Evolutionary conservation across 2,113 vertebrate genomes (phyloP).

Genomic region (Sinocyclocheilus anophthalmus): DNA sequence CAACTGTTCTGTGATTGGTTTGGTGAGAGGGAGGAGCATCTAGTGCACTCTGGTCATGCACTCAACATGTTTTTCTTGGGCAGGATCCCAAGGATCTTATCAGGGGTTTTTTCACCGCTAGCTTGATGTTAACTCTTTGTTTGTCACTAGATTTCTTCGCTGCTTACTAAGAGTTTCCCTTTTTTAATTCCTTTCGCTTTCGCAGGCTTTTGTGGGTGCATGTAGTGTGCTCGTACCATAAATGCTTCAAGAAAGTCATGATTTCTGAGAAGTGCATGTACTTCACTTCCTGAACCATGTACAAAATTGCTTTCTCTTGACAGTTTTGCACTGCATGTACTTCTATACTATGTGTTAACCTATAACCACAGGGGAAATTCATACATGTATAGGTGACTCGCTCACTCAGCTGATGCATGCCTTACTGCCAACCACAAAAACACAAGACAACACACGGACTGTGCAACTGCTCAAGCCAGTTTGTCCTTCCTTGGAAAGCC

Average conservation of each 20-base stretch:
- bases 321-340: not conserved
- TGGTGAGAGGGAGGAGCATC: slow-evolving; percentile 52
- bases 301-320: not conserved
- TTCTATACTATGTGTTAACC: not conserved
- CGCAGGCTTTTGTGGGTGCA: not conserved
- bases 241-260: slow-evolving; percentile 1
- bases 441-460: not conserved
- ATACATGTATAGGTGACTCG: not conserved
- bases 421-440: not conserved
- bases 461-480: slow-evolving; percentile 38
- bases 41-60: slow-evolving; percentile 59
- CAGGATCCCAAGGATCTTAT: slow-evolving; percentile 57
- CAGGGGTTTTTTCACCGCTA: not conserved
- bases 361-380: slow-evolving; percentile 41
- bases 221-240: no score
- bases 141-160: not conserved
- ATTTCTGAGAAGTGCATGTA: slow-evolving; percentile 41
- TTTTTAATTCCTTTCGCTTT: not conserved
- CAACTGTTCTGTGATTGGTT: slow-evolving; percentile 78
- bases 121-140: not conserved
- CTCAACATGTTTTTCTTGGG: slow-evolving; percentile 68
- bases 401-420: slow-evolving; percentile 33
- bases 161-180: not conserved
- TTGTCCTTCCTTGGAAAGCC: slow-evolving; percentile 68
- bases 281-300: slow-evolving; percentile 29